Evolutionary conservation across 2,888 invertebrate genomes (phyloP), one percentile per base, ranked within the genome.

Genomic region (Tupiocoris notatus): DNA sequence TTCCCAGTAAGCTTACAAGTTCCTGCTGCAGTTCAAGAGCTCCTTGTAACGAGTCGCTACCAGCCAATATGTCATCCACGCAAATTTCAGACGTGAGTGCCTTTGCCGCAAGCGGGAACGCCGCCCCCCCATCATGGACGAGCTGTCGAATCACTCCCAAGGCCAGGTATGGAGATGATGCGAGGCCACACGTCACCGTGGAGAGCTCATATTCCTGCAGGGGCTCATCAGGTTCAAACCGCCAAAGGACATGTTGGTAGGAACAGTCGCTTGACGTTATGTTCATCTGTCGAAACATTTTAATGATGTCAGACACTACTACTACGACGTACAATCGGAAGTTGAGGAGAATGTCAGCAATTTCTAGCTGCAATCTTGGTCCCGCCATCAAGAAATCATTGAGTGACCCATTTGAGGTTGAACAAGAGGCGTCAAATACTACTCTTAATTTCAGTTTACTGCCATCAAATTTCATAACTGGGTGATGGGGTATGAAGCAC

Each of bases 221-320:
- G 3, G 76, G 71, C 0, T 79, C 23, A 7, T 58, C 56, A 2
- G 76, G 56, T 17, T 63, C 22, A 0, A 75, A 54, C 54, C 79
- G 57, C 81, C 81, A 81, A 2, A 81, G 57, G n/a, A 82, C 81
- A n/a, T 81, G 77, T 16, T 81, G 81, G 22, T 73, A 78, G 6
- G 78, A 56, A 1, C 75, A 12, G 62, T 81, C 78, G 1, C 56
- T 62, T 0, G 68, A 77, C 1, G 18, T 1, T 0, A 78, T 23
- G 0, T 67, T 12, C 6, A 79, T 71, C 57, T 75, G 77, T 0
- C 77, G 57, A 22, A 74, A 78, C 78, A 79, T 78, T 17, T 78
- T 67, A 1, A 68, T 22, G 0, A 79, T 67, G 24, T 79, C 79
- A 0, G 82, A 82, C 6, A 81, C 81, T 16, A 84, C 78, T 0